Conservation (phyloP, 2,113 vertebrate genomes). For the Psilopsiagon aymara region DNA sequence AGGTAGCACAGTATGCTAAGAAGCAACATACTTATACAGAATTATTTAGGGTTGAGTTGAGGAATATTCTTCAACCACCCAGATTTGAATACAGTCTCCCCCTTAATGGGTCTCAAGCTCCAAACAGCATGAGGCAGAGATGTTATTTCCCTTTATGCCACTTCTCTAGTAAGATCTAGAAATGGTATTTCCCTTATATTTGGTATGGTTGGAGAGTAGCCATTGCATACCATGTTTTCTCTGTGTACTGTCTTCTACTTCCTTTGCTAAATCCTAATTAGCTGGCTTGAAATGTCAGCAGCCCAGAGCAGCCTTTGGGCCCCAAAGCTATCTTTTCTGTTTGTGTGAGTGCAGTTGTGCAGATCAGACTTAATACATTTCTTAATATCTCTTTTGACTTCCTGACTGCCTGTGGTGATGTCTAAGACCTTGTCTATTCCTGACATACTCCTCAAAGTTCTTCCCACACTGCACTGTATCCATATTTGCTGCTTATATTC, state of each 20-base stretch:
- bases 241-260: neutral
- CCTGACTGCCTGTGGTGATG: neutral
- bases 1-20: neutral
- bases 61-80: neutral
- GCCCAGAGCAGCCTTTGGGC: neutral
- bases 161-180: neutral
- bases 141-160: neutral
- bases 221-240: neutral
- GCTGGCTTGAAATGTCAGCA: conserved; percentile 34
- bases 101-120: neutral
- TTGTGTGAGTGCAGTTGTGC: conserved; percentile 1
- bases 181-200: neutral
- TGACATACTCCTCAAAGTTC: neutral
- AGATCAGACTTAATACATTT: neutral
- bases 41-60: neutral
- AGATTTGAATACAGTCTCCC: neutral
- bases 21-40: neutral
- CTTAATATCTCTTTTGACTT: neutral
- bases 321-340: neutral
- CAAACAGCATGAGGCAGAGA: neutral
- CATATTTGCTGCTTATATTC: neutral
- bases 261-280: conserved; percentile 28
- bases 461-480: neutral
- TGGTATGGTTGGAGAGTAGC: neutral
- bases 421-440: neutral